Evolutionary conservation across 2,113 vertebrate genomes (phyloP), one percentile per base, ranked within the genome.

Genomic region (Platycercus adscitus): DNA sequence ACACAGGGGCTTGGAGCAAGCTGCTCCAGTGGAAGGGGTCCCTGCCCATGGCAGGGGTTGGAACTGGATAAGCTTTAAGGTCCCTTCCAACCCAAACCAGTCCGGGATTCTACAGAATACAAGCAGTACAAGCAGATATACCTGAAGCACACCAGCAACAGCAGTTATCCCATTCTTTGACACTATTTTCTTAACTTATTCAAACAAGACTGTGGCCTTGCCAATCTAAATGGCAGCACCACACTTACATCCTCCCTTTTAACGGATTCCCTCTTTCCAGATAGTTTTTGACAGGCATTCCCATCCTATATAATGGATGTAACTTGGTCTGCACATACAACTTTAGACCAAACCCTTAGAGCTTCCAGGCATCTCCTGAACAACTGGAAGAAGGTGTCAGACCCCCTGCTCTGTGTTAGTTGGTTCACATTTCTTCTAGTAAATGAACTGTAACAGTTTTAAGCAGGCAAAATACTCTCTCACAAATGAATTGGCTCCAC

Each of bases 141-240:
- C 26, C 46, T 46, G n/a, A 78, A 73, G 46, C 3, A 26, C 44
- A 37, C 7, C 33, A 53, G 61, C 17, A 39, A 76, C 52, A 16
- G 24, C 8, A 18, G 37, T n/a, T 78, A 68, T 26, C 21, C 23
- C 26, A 15, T 17, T 66, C 39, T 60, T 8, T 50, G n/a, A 55
- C 24, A 41, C 10, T 14, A 10, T 63, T 90, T 58, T 25, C 46
- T 39, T 50, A 25, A 25, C 17, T 66, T 71, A 29, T 10, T 56
- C 49, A 33, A 63, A 29, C 28, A 65, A 70, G 29, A 86, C 53
- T 1, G 19, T 7, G 69, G 46, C 29, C 52, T 66, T 25, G 20
- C 18, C 83, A 18, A 66, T 8, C 10, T 23, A 53, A 66, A 46
- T 2, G 9, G 43, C 64, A 77, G 18, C 6, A 11, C 0, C 0